Evolutionary conservation across 2,113 vertebrate species (phyloP).

Genomic region (Camelus bactrianus): DNA sequence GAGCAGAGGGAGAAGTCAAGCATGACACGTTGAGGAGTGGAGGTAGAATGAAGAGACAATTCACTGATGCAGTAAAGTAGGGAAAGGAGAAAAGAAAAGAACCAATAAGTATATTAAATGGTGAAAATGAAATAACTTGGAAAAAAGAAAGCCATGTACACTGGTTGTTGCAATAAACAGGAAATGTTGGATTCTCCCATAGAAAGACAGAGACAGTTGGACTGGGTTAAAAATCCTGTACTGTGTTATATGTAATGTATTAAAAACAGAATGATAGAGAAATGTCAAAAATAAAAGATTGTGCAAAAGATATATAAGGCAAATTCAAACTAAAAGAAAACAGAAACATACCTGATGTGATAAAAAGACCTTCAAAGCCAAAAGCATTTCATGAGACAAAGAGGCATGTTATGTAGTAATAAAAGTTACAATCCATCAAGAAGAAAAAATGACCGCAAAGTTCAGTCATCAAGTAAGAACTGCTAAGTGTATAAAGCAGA

Average conservation of each 20-base stretch:
- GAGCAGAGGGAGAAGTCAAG: not conserved
- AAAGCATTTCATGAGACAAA: slow-evolving; percentile 12
- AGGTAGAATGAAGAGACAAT: not conserved
- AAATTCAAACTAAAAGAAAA: not conserved
- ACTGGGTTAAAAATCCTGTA: not conserved
- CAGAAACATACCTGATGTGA: not conserved
- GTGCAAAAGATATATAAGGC: not conserved
- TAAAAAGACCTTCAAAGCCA: not conserved
- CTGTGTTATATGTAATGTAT: not conserved
- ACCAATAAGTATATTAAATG: not conserved
- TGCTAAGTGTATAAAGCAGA: not conserved
- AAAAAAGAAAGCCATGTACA: not conserved
- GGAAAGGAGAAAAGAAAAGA: not conserved
- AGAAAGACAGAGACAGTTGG: not conserved
- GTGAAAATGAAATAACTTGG: not conserved
- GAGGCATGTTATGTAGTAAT: not conserved
- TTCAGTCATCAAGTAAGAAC: slow-evolving; percentile 37
- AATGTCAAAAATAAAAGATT: slow-evolving; percentile 1
- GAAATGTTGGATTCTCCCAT: not conserved
- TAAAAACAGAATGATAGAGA: not conserved
- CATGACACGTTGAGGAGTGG: not conserved
- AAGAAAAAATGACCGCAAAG: not conserved
- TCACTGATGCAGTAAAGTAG: not conserved
- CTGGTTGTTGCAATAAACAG: not conserved
- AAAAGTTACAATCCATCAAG: not conserved